Evolutionary conservation across 2,797 vertebrate genomes (phyloP).

Genomic region (Peromyscus melanophrys): DNA sequence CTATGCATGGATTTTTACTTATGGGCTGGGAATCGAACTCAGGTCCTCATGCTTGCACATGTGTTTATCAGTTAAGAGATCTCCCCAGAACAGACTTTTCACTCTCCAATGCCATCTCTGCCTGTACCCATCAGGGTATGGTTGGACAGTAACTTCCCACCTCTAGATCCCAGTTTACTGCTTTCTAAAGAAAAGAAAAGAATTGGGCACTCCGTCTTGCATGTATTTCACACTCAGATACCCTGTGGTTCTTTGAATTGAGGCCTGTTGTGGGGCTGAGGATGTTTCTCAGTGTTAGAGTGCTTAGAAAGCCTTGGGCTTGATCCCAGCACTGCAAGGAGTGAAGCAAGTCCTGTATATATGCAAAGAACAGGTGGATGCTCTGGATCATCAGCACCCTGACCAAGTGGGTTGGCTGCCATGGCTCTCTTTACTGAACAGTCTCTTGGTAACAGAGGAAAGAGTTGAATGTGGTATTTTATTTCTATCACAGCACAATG

Average conservation of each 20-base stretch:
- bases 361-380: neutral
- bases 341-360: neutral
- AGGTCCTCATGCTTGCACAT: neutral
- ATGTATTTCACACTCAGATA: neutral
- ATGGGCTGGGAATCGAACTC: neutral
- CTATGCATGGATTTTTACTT: neutral
- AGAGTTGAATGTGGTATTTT: neutral
- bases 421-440: neutral
- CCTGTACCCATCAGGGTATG: neutral
- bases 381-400: neutral
- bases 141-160: neutral
- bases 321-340: neutral
- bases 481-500: neutral
- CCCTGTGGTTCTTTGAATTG: neutral
- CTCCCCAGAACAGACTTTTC: neutral
- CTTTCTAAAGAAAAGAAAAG: conserved; percentile 2
- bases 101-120: neutral
- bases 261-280: neutral
- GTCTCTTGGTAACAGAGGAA: neutral
- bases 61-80: neutral
- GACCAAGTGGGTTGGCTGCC: neutral
- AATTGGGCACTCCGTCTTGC: neutral
- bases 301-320: neutral
- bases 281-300: neutral
- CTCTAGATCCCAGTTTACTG: neutral